Evolutionary conservation across 2,888 invertebrate genomes (phyloP), one percentile per base, ranked within the genome.

Genomic region (Cerceris rybyensis): DNA sequence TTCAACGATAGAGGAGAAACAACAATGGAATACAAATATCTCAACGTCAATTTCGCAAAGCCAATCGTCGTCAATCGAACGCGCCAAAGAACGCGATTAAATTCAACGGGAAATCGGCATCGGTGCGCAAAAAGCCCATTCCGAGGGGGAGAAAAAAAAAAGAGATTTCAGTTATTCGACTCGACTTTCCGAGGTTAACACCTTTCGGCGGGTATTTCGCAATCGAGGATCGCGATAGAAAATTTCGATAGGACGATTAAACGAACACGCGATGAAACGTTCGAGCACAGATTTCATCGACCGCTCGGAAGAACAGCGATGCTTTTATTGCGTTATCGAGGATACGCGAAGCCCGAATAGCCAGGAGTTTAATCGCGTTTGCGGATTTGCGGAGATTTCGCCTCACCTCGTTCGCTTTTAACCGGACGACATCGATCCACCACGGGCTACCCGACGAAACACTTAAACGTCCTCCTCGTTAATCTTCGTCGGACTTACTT

Each of bases 291-390:
- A 17, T 39, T 14, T 64, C 13, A 50, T 64, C 63, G 63, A 52
- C 39, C 63, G 14, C 1, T 13, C 63, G 43, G 16, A 64, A 39
- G 11, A 16, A 14, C 41, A 52, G 41, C 17, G 41, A 41, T 41
- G 52, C 52, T 52, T 59, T 59, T 42, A 64, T 54, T 54, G 52
- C 59, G 41, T 68, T 68, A 52, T 59, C 59, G 55, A 43, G 55
- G 43, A 64, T 64, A 41, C 64, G 54, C 16, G 54, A 6, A 55
- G 1, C 52, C 41, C 59, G 14, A 42, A 57, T 41, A 11, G 14
- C 49, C 43, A 42, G 17, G 16, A 50, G 16, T 68, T 68, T 68
- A 68, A 68, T 68, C 68, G 68, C 52, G 59, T 68, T 68, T 67
- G 67, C 66, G 66, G 58, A 46, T 46, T 52, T 14, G 14, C 55